Base-by-base conservation (phyloP, 2,888 invertebrate species). In the Ariolimax columbianus region DNA sequence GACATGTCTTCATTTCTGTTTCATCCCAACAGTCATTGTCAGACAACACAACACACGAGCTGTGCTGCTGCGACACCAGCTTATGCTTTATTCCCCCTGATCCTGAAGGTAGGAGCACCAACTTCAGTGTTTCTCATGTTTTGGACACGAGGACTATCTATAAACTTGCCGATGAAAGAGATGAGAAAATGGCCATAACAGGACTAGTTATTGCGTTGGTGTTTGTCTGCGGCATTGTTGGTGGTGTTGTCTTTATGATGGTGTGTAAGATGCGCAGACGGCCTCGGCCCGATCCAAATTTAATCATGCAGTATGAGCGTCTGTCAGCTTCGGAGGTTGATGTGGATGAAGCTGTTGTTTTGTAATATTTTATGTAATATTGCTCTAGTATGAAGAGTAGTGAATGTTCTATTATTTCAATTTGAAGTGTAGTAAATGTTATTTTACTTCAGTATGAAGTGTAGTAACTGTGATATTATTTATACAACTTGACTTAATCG, bases 51-150 rank as follows among this genome's bases (percentile, higher is more conserved):
- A 84, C 82, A 26, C 82, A 86, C 51, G 86, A 88, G 43, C 26
- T 88, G 51, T 89, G 89, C 73, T 89, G 88, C 79, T 89, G 88
- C 77, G 84, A 85, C 14, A 30, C 51, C 14, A 86, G 82, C 51
- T 79, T 68, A 63, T 89, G 88, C 59, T 87, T 85, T 82, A 70
- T 63, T 17, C 85, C 85, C 11, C 81, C 77, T 1, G 40, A 70
- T 40, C 6, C n/a, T 70, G 78, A 70, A 38, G 40, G 38, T 78
- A 78, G 68, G 6, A 55, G 9, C 30, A 51, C 40, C 11, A 70
- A 36, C 19, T 3, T 47, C 19, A 78, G 19, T 36, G 17, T n/a
- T 23, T 47, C 63, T 40, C 47, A 30, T 30, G 33, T 47, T 59
- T 23, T 23, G 43, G 51, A 70, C 51, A 70, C 38, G 9, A 59